Conservation (phyloP, 2,888 invertebrate genomes). For the Drosophila siamana region DNA sequence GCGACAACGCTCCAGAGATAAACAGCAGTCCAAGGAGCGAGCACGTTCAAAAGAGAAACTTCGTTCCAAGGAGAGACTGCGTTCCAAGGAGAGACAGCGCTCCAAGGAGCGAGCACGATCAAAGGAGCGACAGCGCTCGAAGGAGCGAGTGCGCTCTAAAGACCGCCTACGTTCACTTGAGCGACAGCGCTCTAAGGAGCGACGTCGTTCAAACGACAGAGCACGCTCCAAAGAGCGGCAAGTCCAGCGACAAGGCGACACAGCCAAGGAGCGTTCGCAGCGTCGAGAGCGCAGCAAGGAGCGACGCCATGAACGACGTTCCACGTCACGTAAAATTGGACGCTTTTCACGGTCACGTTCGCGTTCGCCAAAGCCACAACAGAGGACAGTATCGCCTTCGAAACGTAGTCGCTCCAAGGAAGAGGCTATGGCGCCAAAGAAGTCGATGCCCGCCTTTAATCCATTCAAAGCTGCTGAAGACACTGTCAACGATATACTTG, state of each 20-base stretch:
- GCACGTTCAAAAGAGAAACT: slow-evolving; percentile 18
- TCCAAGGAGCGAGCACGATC: slow-evolving; percentile 16
- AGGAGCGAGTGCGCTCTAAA: slow-evolving; percentile 24
- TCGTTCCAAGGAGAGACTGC: slow-evolving; percentile 33
- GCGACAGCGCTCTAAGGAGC: slow-evolving; percentile 15
- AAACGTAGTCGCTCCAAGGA: slow-evolving; percentile 50
- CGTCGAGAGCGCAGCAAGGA: slow-evolving; percentile 28
- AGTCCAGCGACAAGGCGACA: slow-evolving; percentile 1
- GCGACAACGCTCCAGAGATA: slow-evolving; percentile 18
- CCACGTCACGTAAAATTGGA: slow-evolving; percentile 43
- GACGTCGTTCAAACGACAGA: slow-evolving; percentile 27
- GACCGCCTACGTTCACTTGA: slow-evolving; percentile 44
- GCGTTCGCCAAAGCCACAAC: slow-evolving; percentile 41
- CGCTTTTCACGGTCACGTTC: slow-evolving; percentile 54
- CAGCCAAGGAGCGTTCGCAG: slow-evolving; percentile 29
- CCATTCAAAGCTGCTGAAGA: slow-evolving; percentile 76
- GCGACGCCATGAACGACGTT: slow-evolving; percentile 25
- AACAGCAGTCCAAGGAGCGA: slow-evolving; percentile 7
- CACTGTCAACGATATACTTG: slow-evolving; percentile 69
- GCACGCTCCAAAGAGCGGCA: slow-evolving; percentile 23
- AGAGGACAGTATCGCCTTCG: slow-evolving; percentile 12
- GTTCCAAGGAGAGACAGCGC: slow-evolving; percentile 41
- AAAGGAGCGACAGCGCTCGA: slow-evolving; percentile 25
- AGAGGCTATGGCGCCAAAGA: slow-evolving; percentile 30
- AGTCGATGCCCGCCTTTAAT: slow-evolving; percentile 66